A percentile compares a stretch with the other conserved stretches of the same genome.
Evolutionary conservation across 2,888 invertebrate species (phyloP).

Genomic region (Drosophila cognata): DNA sequence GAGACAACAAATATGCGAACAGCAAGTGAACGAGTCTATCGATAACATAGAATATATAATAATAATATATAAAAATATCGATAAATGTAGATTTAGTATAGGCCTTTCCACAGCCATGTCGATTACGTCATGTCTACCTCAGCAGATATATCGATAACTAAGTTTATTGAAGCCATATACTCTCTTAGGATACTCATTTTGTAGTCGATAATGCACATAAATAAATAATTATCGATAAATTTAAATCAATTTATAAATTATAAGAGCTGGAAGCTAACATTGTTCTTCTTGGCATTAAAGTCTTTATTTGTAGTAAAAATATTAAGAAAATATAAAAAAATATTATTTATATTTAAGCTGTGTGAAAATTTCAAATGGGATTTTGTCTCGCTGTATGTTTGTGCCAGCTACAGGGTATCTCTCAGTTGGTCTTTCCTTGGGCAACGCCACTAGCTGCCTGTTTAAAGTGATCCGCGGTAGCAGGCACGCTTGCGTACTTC

Average conservation of each 20-base stretch:
- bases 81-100: not conserved
- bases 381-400: not conserved
- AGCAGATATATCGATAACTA: rapidly evolving
- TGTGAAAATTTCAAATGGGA: not conserved
- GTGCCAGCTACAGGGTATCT: not conserved
- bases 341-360: not conserved
- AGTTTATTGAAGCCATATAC: not conserved
- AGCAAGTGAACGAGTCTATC: not conserved
- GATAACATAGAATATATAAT: no score
- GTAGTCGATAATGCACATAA: not conserved
- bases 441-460: conserved; percentile 17
- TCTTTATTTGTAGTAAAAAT: not conserved
- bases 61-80: not conserved
- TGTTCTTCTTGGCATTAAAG: no score
- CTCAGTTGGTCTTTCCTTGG: not conserved
- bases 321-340: not conserved
- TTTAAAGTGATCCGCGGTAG: conserved; percentile 53
- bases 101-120: not conserved
- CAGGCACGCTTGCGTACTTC: conserved; percentile 59
- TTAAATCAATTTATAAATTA: not conserved
- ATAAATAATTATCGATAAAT: not conserved
- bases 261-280: no score
- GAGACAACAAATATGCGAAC: not conserved
- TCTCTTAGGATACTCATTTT: not conserved
- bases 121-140: not conserved